These are phyloP conservation scores for Hyposoter dolosus DNA, from an alignment of 2,888 invertebrate genomes.

Conservation along the genomic window DNA sequence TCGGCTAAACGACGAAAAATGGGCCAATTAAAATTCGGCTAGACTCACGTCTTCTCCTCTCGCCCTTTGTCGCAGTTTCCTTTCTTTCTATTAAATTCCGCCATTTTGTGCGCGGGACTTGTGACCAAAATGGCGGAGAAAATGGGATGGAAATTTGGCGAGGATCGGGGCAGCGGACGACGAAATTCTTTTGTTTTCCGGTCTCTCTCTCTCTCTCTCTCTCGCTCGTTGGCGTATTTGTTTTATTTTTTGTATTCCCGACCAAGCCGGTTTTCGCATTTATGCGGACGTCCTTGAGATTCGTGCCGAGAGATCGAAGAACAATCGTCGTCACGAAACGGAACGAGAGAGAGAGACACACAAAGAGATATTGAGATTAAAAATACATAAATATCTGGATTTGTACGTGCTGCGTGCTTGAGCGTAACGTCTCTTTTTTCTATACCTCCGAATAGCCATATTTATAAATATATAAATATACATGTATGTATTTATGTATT, in stretches of 20 bases:
- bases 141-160: not conserved
- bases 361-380: constrained; percentile 36
- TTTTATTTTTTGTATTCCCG: constrained; percentile 38
- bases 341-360: constrained; percentile 44
- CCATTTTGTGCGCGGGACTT: not conserved
- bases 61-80: not conserved
- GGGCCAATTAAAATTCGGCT: constrained; percentile 64
- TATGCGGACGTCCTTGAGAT: constrained; percentile 83
- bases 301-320: constrained; percentile 82
- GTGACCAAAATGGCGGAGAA: no score
- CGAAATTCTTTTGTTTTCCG: constrained; percentile 32
- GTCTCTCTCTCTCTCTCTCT: constrained; percentile 28
- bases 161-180: not conserved
- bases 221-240: constrained; percentile 27
- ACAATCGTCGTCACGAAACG: constrained; percentile 73
- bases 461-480: not conserved
- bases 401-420: not conserved
- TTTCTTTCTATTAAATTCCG: not conserved
- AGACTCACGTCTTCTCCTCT: constrained; percentile 42
- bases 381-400: not conserved
- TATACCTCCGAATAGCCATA: not conserved
- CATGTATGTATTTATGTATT: constrained; percentile 3
- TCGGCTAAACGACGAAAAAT: constrained; percentile 25
- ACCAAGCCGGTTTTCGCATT: constrained; percentile 79
- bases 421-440: constrained; percentile 3